Evolutionary conservation across 2,113 vertebrate genomes (phyloP), one percentile per base, ranked within the genome.

Genomic region (Dicaeum eximium): DNA sequence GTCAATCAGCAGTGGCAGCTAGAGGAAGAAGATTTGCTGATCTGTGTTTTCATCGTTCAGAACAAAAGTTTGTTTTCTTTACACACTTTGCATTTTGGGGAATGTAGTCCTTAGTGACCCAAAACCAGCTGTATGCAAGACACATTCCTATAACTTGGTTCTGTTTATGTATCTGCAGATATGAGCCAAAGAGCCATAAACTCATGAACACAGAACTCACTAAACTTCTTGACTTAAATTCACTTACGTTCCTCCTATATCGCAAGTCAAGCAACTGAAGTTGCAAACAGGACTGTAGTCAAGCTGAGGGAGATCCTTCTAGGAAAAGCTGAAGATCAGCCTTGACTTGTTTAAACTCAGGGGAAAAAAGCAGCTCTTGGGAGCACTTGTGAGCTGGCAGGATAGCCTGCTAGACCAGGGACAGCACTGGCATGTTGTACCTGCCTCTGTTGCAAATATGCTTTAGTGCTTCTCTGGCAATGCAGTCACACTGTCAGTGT

Each of bases 391-490:
- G 80, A 70, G 45, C 60, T 53, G 44, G 18, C 38, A 25, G 48
- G 28, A 16, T 15, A 24, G 38, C 38, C 38, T 38, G 38, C 38
- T 38, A 38, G 38, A 38, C 12, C 38, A 9, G 64, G 91, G 73
- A 3, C 24, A 35, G 42, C 69, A 20, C 35, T 13, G 38, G 44
- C 1, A 1, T 0, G 2, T 28, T 44, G 30, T 13, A 28, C 45
- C 50, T 28, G 37, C 65, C 64, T 62, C 65, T 42, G 37, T 3
- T 47, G 65, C 47, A 51, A 16, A 31, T 7, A 10, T 4, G 60
- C 81, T 35, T 60, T 35, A 20, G 66, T 58, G 77, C 71, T 78
- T 21, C 65, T 67, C 25, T 45, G 54, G 65, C 54, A 57, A 0
- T 4, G 54, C 64, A 70, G 31, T 50, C 50, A 13, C 38, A 31